Base-by-base conservation (phyloP, 2,888 invertebrate species). In the Hipparchia sbordonii region DNA sequence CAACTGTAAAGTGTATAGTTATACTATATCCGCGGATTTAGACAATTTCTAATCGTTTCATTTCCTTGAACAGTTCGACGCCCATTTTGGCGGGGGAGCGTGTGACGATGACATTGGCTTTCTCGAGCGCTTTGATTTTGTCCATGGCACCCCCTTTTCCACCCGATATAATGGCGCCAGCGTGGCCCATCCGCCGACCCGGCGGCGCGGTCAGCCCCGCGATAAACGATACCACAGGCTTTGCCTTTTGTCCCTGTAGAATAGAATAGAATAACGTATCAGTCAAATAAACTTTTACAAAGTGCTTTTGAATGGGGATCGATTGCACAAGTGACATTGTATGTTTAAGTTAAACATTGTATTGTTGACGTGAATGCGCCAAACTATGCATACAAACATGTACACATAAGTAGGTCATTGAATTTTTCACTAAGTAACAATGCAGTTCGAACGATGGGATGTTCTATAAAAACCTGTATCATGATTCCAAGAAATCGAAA, bases 201-300 rank as follows among this genome's bases (percentile, higher is more conserved):
- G 99, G 99, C 23, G 99, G 99, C 12, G 99, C 99, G 10, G 99
- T 99, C 76, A 99, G 90, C 73, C 99, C 99, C 82, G 99, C 99
- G 90, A 99, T 99, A 92, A 99, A 99, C 7, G 99, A 98, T 2
- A 99, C 99, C 56, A 99, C 99, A 61, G 99, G 99, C 88, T 99
- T 99, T 59, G 97, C 97, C 87, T 97, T 97, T 71, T 95, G 94
- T 77, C 97, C 97, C 97, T 97, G 85, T 54, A 70, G 68, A 39
- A 39, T 39, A 66, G 6, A 65, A 65, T 51, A 9, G 5, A 23
- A 6, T 39, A 39, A 2, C 23, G 23, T 23, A 0, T 23, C 23
- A 23, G 23, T 23, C 23, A 23, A 23, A 39, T 8, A 8, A 39
- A 39, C 39, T 39, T 39, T 39, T 39, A 39, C 39, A 39, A 23